Base-by-base conservation (phyloP, 2,797 vertebrate species). In the Hapalemur alaotrensis region DNA sequence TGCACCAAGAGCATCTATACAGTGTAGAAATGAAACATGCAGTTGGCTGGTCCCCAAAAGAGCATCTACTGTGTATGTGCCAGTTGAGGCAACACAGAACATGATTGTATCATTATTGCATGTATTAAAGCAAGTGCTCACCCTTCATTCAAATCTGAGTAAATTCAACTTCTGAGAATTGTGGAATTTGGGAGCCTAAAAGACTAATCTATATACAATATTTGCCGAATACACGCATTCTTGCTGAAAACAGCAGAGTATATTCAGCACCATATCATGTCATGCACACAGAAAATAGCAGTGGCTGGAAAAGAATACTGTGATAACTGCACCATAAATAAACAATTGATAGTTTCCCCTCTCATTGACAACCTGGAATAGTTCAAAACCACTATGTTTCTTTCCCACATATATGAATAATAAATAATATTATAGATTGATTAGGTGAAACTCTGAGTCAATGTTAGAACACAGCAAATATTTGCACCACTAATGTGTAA, bases 11-110 rank as follows among this genome's bases (percentile, higher is more conserved):
- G 87, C 86, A 96, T 92, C 97, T 93, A 85, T 82, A 97, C 79
- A 97, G 73, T 87, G 20, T 91, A 32, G 79, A 50, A 95, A 70
- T 46, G 78, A 96, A 95, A 96, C 97, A 98, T 98, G 98, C 98
- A 95, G 95, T 97, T 2, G 0, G 93, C 92, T 95, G 95, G 97
- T 97, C 87, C 95, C 73, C 10, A 0, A 8, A 0, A 1, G 0
- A 52, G 32, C 65, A 0, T 25, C 15, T 67, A 10, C 91, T 93
- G 88, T 95, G 59, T 52, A 17, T 95, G 97, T 88, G 15, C 92
- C 72, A 72, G 48, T 48, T 83, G 73, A 89, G 88, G 52, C 86
- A 69, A 96, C 94, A 95, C 86, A 72, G 95, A 95, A 87, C 69
- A 15, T 61, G 83, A 95, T 52, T 90, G 22, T 15, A 70, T 93